Conservation (phyloP, 23 tunicate species). For the Halocynthia aurantium region DNA sequence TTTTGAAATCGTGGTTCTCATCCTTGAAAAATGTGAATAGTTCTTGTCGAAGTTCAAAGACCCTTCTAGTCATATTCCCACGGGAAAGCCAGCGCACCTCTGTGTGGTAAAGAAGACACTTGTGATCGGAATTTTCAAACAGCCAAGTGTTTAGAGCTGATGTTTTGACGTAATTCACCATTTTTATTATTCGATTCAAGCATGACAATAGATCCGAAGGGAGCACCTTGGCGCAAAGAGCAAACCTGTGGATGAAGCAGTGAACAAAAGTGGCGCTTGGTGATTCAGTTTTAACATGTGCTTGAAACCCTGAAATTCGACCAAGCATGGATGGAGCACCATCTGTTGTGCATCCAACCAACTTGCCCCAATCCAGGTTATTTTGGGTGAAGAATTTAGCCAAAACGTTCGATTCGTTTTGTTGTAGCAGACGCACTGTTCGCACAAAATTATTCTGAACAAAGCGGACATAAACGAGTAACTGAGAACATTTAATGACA, state of each 20-base stretch:
- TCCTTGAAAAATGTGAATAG: neutral
- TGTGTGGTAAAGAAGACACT: conserved; percentile 53
- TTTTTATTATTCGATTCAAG: conserved; percentile 40
- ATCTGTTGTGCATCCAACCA: conserved; percentile 53
- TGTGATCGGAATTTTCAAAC: conserved; percentile 42
- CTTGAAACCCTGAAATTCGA: conserved; percentile 41
- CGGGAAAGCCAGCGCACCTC: conserved; percentile 43
- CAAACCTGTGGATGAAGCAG: conserved; percentile 50
- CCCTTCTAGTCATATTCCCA: conserved; percentile 35
- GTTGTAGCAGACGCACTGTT: no score
- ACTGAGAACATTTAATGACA: conserved; percentile 33
- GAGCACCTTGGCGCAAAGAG: conserved; percentile 56
- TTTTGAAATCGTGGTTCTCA: no score
- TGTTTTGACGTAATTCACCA: no score
- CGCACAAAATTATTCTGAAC: conserved; percentile 38
- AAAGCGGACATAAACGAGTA: conserved; percentile 57
- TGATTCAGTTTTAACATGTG: conserved; percentile 37
- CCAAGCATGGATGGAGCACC: conserved; percentile 52
- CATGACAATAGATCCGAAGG: conserved; percentile 42
- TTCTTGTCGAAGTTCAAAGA: conserved; percentile 34
- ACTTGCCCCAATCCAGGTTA: conserved; percentile 48
- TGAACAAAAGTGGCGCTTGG: conserved; percentile 36
- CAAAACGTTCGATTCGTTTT: no score
- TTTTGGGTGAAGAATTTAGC: conserved; percentile 37
- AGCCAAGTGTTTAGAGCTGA: conserved; percentile 34